These are phyloP conservation scores for Agriotes lineatus DNA, from an alignment of 2,888 invertebrate genomes.

Conservation along the genomic window DNA sequence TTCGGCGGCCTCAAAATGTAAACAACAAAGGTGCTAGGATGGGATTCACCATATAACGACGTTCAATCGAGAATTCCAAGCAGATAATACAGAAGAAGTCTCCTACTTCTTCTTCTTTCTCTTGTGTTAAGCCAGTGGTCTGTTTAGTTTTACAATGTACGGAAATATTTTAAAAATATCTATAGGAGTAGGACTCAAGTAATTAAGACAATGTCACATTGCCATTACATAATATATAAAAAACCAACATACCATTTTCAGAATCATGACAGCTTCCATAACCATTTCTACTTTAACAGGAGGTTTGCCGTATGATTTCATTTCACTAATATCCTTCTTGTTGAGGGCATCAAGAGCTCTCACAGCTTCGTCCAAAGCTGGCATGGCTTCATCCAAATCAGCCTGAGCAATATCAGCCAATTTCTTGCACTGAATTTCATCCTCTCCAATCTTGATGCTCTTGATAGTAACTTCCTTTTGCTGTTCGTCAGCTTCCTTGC, in stretches of 20 bases:
- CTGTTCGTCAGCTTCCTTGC: conserved; percentile 86
- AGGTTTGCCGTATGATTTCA: conserved; percentile 90
- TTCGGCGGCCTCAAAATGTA: too few species aligned
- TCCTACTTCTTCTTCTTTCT: too few species aligned
- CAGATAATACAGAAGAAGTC: too few species aligned
- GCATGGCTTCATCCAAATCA: conserved; percentile 88
- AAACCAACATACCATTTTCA: conserved; percentile 75
- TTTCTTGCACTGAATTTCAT: conserved; percentile 84
- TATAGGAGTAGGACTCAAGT: too few species aligned
- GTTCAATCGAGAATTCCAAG: too few species aligned
- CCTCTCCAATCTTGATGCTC: conserved; percentile 81
- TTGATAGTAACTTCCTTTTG: conserved; percentile 80
- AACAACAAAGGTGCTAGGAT: too few species aligned
- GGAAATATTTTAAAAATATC: too few species aligned
- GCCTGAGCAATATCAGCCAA: conserved; percentile 85
- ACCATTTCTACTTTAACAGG: conserved; percentile 91
- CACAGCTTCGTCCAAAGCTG: conserved; percentile 87
- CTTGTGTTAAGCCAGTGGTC: too few species aligned
- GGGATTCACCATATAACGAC: too few species aligned
- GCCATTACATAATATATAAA: too few species aligned
- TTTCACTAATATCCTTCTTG: conserved; percentile 90
- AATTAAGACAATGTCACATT: not conserved
- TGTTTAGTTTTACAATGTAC: too few species aligned
- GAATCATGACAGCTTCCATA: conserved; percentile 90
- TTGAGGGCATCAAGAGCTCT: conserved; percentile 83